phyloP scores from a whole-genome alignment of 1,140 invertebrate genomes.

The Bombus sibiricus region DNA sequence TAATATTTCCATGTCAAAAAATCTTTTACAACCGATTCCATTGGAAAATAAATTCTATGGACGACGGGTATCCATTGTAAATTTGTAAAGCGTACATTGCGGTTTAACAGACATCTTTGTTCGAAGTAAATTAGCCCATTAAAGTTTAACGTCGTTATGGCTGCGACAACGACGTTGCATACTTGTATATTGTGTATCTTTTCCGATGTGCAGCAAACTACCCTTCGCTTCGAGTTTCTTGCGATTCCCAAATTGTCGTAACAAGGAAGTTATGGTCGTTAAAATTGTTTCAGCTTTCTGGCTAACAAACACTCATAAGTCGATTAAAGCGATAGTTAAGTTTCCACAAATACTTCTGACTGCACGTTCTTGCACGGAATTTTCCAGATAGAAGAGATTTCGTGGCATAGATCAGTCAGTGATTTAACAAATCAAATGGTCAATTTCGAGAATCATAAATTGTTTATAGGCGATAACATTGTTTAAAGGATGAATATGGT shows the following conservation, averaged over 20 bases:
- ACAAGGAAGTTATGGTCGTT: conserved; percentile 30
- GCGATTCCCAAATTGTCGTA: conserved; percentile 39
- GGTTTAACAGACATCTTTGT: conserved; percentile 43
- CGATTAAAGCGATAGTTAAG: conserved; percentile 41
- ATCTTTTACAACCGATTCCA: background rate
- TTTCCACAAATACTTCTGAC: conserved; percentile 21
- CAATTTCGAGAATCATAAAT: no score
- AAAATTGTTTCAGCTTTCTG: conserved; percentile 33
- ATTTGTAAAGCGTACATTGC: background rate
- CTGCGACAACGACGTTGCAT: background rate
- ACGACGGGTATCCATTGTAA: background rate
- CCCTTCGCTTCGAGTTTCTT: background rate
- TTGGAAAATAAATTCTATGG: background rate
- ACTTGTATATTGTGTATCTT: background rate
- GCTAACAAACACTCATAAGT: conserved; percentile 23
- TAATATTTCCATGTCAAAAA: no score
- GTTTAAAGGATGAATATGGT: no score
- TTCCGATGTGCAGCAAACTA: background rate
- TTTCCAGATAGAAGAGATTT: no score
- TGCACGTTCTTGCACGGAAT: background rate
- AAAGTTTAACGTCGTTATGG: conserved; percentile 55
- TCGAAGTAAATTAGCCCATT: conserved; percentile 62
- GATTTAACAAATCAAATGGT: background rate
- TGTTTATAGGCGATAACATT: no score
- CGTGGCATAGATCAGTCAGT: background rate